Base-by-base conservation (phyloP, 2,888 invertebrate genomes). In the Ochlodes sylvanus region DNA sequence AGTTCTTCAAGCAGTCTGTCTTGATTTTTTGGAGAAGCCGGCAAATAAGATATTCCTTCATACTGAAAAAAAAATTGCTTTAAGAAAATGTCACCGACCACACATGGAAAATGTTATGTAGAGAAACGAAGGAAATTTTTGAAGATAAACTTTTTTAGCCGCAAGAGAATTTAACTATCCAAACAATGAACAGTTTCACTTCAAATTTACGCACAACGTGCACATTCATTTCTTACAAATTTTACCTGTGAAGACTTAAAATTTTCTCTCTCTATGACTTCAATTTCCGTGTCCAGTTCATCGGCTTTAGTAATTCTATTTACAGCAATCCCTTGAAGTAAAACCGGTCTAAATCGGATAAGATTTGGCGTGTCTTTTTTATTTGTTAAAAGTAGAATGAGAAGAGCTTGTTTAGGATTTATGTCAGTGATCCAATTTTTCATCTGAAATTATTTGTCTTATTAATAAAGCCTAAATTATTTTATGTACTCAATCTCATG, bases 221-320 rank as follows among this genome's bases (percentile, higher is more conserved):
- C n/a, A n/a, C 7, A 34, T 7, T 34, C 7, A 10, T 38, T 12
- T 38, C 2, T 9, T 38, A 61, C 44, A 50, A 38, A 54, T n/a
- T 54, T 32, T 73, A 90, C 91, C 84, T 83, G 79, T n/a, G 79
- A 73, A 38, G 79, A 69, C 70, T 77, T 80, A 17, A 90, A 76
- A 71, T 85, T 81, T 78, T 92, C 92, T 69, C 76, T 87, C 72
- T 90, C 90, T 70, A 92, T 88, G 0, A 92, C 91, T 81, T 92
- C 91, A 14, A 91, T 87, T 76, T 92, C 92, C 88, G 90, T 87
- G 68, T 92, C 90, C 38, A 92, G 77, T 76, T 92, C 92, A 1
- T 81, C 79, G 4, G 83, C 81, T 27, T 82, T 77, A 9, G 91
- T 92, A 14, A 92, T 92, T 74, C 92, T 86, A 34, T 89, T 90